phyloP scores from a whole-genome alignment of 2,888 invertebrate genomes.

The Galerucella pusilla region DNA sequence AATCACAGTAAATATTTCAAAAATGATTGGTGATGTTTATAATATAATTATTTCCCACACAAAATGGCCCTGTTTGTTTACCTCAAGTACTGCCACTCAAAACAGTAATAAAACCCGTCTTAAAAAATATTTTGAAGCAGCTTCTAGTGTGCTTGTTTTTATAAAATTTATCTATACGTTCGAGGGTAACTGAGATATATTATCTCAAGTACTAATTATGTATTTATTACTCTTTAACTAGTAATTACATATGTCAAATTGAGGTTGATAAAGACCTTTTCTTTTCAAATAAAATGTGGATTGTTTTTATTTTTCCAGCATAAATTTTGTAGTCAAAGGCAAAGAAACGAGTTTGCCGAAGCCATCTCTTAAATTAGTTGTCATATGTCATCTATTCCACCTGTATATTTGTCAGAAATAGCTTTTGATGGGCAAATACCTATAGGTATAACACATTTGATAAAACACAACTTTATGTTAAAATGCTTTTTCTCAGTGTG shows the following conservation, averaged over 20 bases:
- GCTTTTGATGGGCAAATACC: too few relatives aligned
- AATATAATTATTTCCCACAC: constrained; percentile 44
- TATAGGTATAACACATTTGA: too few relatives aligned
- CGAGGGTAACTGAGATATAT: neutral
- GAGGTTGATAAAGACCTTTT: neutral
- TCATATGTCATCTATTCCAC: too few relatives aligned
- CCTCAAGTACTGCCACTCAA: constrained; percentile 49
- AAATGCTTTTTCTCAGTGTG: too few relatives aligned
- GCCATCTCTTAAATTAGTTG: too few relatives aligned
- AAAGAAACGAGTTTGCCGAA: too few relatives aligned
- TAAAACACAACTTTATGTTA: too few relatives aligned
- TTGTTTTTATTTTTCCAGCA: too few relatives aligned
- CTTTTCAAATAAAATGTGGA: too few relatives aligned
- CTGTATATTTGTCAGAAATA: too few relatives aligned
- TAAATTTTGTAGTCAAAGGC: too few relatives aligned
- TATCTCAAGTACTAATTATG: neutral
- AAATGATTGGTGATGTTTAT: constrained; percentile 46
- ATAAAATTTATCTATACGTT: neutral
- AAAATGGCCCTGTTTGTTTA: constrained; percentile 49
- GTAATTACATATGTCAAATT: neutral
- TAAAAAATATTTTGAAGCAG: constrained; percentile 27
- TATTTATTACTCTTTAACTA: neutral
- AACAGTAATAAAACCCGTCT: constrained; percentile 37
- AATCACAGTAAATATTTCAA: constrained; percentile 34
- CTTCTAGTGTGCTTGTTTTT: constrained; percentile 13